These are phyloP conservation scores for Nemurella pictetii DNA, from an alignment of 2,888 invertebrate species.

Conservation along the genomic window DNA sequence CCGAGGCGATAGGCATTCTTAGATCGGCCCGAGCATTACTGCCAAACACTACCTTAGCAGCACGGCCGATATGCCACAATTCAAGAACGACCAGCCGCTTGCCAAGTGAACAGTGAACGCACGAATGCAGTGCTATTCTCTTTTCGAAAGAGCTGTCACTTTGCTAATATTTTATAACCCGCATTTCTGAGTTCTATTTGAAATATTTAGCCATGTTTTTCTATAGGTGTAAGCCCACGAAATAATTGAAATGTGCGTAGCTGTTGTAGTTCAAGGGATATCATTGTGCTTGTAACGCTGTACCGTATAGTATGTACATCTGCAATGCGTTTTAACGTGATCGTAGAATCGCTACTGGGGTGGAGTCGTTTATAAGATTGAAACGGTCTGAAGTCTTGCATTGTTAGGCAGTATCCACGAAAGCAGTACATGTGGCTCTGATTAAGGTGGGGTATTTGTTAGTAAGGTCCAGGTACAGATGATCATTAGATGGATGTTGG, in stretches of 20 bases:
- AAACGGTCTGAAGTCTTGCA: too few relatives aligned
- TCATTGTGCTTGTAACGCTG: too few relatives aligned
- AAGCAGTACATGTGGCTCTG: not conserved
- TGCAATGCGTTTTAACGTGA: too few relatives aligned
- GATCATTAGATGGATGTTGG: conserved; percentile 25
- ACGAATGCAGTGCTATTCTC: not conserved
- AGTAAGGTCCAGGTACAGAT: conserved; percentile 22
- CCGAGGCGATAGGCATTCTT: not conserved
- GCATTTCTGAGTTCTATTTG: not conserved
- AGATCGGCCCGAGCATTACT: not conserved
- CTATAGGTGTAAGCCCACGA: not conserved
- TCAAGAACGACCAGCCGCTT: not conserved
- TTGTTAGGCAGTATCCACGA: not conserved
- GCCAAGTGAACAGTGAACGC: not conserved
- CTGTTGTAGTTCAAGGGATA: not conserved
- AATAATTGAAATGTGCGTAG: not conserved
- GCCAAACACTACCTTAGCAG: not conserved
- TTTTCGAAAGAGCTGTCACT: not conserved
- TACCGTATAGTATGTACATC: too few relatives aligned
- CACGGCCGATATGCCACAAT: not conserved
- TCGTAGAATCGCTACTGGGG: not conserved
- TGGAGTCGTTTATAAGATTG: too few relatives aligned
- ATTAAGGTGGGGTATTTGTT: conserved; percentile 14
- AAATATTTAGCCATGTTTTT: not conserved
- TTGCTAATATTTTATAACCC: not conserved